A percentile compares a stretch with the other conserved stretches of the same genome.
Evolutionary conservation across 1,140 invertebrate species (phyloP).

Genomic region (Dreissena polymorpha): DNA sequence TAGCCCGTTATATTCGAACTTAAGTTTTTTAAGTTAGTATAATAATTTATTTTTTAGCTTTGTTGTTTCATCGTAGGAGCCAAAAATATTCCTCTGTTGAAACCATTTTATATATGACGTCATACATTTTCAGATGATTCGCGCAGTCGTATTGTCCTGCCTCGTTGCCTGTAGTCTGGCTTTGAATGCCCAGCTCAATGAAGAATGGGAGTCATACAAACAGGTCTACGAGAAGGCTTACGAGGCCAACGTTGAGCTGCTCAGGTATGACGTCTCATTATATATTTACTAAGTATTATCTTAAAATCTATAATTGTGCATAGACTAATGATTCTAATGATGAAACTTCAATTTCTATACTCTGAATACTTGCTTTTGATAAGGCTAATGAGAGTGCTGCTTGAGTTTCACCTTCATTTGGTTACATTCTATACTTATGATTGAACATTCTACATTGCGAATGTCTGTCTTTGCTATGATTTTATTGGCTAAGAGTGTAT

Average conservation of each 20-base stretch:
- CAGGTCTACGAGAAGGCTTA: constrained; percentile 10
- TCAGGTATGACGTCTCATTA: constrained; percentile 20
- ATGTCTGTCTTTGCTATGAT: background rate
- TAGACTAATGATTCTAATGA: background rate
- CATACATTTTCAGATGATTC: constrained; percentile 35
- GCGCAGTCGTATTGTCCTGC: constrained; percentile 3
- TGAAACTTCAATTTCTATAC: background rate
- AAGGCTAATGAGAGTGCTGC: too few species aligned
- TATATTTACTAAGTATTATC: background rate
- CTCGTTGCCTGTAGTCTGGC: constrained; percentile 21
- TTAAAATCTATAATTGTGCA: background rate
- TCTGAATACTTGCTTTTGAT: background rate
- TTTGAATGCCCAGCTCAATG: constrained; percentile 3
- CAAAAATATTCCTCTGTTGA: too few species aligned
- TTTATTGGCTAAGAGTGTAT: background rate
- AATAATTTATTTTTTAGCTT: too few species aligned
- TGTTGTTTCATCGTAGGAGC: too few species aligned
- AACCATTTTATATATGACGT: too few species aligned
- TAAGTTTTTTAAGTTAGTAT: too few species aligned
- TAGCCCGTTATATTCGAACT: too few species aligned
- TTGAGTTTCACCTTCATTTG: too few species aligned
- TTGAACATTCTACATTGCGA: too few species aligned
- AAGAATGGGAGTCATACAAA: constrained; percentile 35
- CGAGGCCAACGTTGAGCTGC: background rate
- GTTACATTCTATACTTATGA: too few species aligned